Base-by-base conservation (phyloP, 2,113 vertebrate species). In the Morone saxatilis region DNA sequence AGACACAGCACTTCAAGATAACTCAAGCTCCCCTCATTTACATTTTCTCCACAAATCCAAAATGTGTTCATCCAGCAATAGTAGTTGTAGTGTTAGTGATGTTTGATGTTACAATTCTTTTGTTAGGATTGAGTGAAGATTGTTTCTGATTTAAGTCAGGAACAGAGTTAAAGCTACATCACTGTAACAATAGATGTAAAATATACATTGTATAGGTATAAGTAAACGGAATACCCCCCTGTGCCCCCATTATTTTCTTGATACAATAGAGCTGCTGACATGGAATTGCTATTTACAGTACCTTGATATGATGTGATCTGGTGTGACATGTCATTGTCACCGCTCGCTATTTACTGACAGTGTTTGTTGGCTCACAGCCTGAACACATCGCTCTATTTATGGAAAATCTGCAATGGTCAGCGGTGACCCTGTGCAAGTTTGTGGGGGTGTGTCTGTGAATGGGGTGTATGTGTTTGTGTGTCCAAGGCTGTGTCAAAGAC, bases 271-370 rank as follows among this genome's bases (percentile, higher is more conserved):
- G 74, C 48, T 50, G 66, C 67, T 78, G 66, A 66, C 62, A 80
- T 59, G 65, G 78, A 88, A 48, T 80, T 62, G n/a, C 74, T 87
- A 69, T 86, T 86, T 85, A 71, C 68, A 70, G 51, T 68, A 36
- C 5, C 22, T 41, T 81, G 67, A 80, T 77, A 43, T 87, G 85
- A 91, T 71, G 72, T 88, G 82, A 89, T 86, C 12, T 45, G 54
- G 12, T 69, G 60, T 76, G 87, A 89, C 86, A 66, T 71, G 71
- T 78, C 86, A 76, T 79, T 88, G 69, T 86, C 77, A 68, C 65
- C 16, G 43, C 75, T 70, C 2, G 10, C 80, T 83, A 70, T 86
- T 81, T 86, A 83, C 78, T 79, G 53, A 79, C 80, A 68, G 62
- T 20, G 63, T 86, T 54, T 66, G 67, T 83, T 81, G 76, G 75